phyloP scores from a whole-genome alignment of 2,888 invertebrate species.

The Orthonevra nobilis region DNA sequence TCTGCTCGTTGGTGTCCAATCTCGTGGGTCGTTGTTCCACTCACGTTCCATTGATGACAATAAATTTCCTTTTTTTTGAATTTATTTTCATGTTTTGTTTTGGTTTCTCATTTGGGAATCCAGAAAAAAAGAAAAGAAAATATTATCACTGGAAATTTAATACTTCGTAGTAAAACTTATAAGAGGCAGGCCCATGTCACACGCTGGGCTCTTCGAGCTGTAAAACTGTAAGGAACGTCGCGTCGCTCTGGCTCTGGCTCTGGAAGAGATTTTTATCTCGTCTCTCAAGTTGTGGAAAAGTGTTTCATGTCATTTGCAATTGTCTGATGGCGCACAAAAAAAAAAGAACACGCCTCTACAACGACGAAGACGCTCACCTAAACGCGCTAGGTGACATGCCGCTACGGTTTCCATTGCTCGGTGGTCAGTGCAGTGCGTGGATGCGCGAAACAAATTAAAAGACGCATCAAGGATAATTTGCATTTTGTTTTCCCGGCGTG shows the following conservation, averaged over 20 bases:
- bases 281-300: conserved; percentile 9
- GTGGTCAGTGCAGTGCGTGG: conserved; percentile 42
- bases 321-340: conserved; percentile 38
- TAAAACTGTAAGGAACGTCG: conserved; percentile 31
- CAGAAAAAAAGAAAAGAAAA: conserved; percentile 23
- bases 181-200: conserved; percentile 37
- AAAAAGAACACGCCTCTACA: conserved; percentile 22
- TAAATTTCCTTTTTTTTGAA: conserved; percentile 51
- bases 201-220: conserved; percentile 68
- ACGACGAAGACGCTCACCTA: conserved; percentile 13
- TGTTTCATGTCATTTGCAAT: conserved; percentile 42
- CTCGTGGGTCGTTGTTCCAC: conserved; percentile 62
- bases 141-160: conserved; percentile 56
- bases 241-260: too few species aligned
- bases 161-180: conserved; percentile 55
- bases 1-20: conserved; percentile 29
- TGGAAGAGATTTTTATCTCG: conserved; percentile 33
- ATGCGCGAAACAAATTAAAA: conserved; percentile 70
- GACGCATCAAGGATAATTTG: conserved; percentile 68
- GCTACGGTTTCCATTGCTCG: conserved; percentile 7
- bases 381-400: conserved; percentile 43
- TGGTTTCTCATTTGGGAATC: conserved; percentile 1
- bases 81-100: conserved; percentile 9
- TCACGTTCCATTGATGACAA: conserved; percentile 65
- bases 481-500: conserved; percentile 55